These are phyloP conservation scores for Tenebrio molitor DNA, from an alignment of 1,140 invertebrate genomes.

Conservation along the genomic window DNA sequence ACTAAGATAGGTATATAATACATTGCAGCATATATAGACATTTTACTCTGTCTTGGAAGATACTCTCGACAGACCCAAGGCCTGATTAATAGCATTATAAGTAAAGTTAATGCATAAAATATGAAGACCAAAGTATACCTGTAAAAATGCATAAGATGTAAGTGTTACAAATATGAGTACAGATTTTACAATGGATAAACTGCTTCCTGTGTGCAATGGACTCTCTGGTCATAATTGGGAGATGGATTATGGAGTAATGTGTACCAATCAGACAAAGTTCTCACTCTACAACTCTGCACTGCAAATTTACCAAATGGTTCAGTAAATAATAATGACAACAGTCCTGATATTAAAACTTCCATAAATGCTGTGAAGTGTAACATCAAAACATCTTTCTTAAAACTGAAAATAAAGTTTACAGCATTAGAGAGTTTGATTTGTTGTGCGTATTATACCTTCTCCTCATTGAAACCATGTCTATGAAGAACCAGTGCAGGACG, in stretches of 20 bases:
- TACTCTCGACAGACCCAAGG: conserved; percentile 78
- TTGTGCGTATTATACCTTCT: conserved; percentile 71
- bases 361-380: conserved; percentile 84
- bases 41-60: conserved; percentile 77
- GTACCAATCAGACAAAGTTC: conserved; percentile 94
- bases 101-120: conserved; percentile 89
- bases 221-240: conserved; percentile 88
- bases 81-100: conserved; percentile 84
- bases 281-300: conserved; percentile 83
- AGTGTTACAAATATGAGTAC: conserved; percentile 32
- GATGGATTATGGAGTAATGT: conserved; percentile 94
- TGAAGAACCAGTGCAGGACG: conserved; percentile 92
- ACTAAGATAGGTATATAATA: conserved; percentile 95
- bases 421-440: too few relatives aligned
- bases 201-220: conserved; percentile 96
- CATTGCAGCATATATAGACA: conserved; percentile 92
- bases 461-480: conserved; percentile 85
- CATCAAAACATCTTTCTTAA: conserved; percentile 78
- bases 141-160: conserved; percentile 49
- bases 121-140: conserved; percentile 96
- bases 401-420: conserved; percentile 68
- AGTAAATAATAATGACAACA: conserved; percentile 81
- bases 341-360: conserved; percentile 81
- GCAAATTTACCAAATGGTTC: conserved; percentile 83
- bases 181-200: conserved; percentile 94